These are phyloP conservation scores for Dasypus novemcinctus DNA, from an alignment of 2,113 vertebrate species.

Conservation along the genomic window DNA sequence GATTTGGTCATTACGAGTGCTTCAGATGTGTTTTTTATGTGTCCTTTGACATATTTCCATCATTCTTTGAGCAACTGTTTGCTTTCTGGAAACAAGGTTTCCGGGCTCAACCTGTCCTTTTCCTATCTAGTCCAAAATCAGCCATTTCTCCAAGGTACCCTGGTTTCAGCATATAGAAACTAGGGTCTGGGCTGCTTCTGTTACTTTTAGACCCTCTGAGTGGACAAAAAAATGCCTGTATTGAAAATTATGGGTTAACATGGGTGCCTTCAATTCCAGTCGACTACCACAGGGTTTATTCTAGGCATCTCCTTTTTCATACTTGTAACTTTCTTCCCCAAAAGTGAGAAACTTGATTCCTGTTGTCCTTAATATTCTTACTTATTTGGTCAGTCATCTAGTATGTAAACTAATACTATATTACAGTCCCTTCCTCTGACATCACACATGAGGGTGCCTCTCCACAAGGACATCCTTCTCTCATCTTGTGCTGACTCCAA, in stretches of 20 bases:
- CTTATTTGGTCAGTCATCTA: neutral
- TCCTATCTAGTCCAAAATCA: neutral
- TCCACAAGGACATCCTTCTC: neutral
- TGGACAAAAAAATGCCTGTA: neutral
- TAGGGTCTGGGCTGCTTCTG: neutral
- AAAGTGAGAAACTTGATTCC: neutral
- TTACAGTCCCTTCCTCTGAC: neutral
- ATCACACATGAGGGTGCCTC: neutral
- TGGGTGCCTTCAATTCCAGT: neutral
- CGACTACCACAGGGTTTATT: neutral
- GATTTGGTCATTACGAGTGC: neutral
- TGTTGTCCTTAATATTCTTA: neutral
- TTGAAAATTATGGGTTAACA: neutral
- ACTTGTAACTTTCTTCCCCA: neutral
- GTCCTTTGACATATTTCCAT: neutral
- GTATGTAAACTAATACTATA: neutral
- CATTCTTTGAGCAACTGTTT: neutral
- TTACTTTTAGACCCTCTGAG: neutral
- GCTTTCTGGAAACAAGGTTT: neutral
- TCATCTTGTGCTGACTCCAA: neutral
- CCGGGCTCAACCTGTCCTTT: neutral
- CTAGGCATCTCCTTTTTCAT: neutral
- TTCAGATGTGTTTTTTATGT: neutral
- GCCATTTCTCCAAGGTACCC: neutral
- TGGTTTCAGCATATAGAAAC: neutral